Conservation (phyloP, 2,113 vertebrate species). For the Elgaria multicarinata region DNA sequence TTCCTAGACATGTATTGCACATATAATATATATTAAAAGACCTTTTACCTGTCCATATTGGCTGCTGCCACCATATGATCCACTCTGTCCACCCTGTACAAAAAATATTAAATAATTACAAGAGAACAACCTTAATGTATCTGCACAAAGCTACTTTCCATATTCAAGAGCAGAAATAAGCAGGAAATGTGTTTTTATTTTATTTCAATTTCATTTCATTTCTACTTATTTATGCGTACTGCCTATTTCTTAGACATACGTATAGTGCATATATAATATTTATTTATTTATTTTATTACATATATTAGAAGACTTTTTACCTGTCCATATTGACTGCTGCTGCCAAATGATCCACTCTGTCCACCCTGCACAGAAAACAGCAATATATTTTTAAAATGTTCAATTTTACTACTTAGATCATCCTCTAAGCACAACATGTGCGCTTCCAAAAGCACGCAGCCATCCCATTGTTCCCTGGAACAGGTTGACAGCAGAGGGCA, state of each 20-base stretch:
- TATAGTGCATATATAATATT: no score
- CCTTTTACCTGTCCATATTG: constrained; percentile 18
- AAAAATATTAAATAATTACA: neutral
- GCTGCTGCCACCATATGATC: neutral
- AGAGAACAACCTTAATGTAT: neutral
- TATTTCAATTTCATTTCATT: neutral
- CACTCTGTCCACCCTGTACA: constrained; percentile 10
- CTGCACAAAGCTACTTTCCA: neutral
- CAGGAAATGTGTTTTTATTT: neutral
- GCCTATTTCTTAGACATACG: no score
- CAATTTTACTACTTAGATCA: neutral
- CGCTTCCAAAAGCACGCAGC: neutral
- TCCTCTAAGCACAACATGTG: no score
- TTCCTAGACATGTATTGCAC: no score
- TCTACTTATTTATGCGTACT: neutral
- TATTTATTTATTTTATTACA: no score
- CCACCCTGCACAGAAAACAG: neutral
- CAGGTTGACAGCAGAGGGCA: constrained; percentile 3
- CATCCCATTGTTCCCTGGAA: neutral
- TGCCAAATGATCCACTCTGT: neutral
- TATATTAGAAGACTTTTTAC: neutral
- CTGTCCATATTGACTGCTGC: constrained; percentile 1
- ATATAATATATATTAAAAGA: neutral
- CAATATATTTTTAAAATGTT: neutral
- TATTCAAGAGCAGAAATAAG: neutral